phyloP scores from a whole-genome alignment of 2,888 invertebrate species.

The Troides oblongomaculatus region DNA sequence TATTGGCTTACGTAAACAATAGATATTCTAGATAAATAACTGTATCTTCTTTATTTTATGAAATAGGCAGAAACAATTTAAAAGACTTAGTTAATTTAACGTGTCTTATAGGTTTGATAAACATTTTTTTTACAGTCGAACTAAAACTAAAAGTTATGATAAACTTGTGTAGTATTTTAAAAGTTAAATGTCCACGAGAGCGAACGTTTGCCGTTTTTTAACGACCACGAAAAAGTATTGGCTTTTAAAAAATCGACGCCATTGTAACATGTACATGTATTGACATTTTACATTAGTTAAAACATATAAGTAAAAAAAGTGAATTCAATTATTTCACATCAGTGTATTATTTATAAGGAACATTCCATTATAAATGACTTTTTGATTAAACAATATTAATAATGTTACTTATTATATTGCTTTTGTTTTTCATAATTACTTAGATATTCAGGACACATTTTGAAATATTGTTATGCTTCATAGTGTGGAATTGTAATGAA shows the following conservation, averaged over 20 bases:
- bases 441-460: constrained; percentile 3
- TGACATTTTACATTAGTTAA: not conserved
- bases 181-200: not conserved
- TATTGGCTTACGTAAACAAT: no score
- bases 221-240: not conserved
- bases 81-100: no score
- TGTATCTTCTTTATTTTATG: no score
- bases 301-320: not conserved
- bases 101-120: no score
- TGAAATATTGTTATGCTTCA: constrained; percentile 1
- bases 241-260: not conserved
- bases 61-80: no score
- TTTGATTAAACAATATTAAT: no score
- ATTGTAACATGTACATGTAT: not conserved
- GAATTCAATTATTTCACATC: not conserved
- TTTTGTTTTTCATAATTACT: not conserved
- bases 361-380: no score
- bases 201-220: not conserved
- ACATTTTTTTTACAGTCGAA: not conserved
- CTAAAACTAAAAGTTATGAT: not conserved
- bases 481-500: not conserved
- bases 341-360: no score
- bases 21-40: no score
- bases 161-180: not conserved
- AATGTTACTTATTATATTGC: not conserved